Percentiles rank a stretch among this genome's conserved stretches.
These are phyloP conservation scores for Dasypolia templi DNA, from an alignment of 2,888 invertebrate genomes.

Conservation along the genomic window DNA sequence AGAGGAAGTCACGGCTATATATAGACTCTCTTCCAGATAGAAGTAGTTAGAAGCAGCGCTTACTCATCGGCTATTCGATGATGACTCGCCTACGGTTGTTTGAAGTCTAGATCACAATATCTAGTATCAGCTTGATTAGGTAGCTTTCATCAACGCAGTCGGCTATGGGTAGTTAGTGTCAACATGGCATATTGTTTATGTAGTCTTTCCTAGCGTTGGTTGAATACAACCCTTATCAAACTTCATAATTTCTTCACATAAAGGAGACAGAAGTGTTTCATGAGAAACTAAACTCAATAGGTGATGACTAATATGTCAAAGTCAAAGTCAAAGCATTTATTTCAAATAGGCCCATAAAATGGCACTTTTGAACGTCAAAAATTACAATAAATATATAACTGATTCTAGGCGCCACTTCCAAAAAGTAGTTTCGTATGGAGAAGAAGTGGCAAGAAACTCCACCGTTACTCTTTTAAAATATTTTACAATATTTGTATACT, in stretches of 20 bases:
- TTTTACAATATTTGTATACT: no score
- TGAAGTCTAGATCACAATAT: constrained; percentile 24
- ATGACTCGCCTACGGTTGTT: constrained; percentile 17
- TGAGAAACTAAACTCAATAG: background rate
- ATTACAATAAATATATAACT: no score
- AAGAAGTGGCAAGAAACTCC: no score
- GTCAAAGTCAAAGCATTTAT: no score
- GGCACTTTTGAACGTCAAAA: no score
- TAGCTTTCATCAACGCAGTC: constrained; percentile 3
- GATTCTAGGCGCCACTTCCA: no score
- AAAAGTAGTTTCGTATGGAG: no score
- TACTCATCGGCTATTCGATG: constrained; percentile 24
- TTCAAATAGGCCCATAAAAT: no score
- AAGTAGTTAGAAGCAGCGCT: constrained; percentile 20
- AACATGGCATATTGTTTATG: background rate
- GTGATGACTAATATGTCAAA: no score
- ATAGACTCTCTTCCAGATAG: constrained; percentile 39
- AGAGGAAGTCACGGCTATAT: constrained; percentile 52
- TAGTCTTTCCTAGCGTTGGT: background rate
- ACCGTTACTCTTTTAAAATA: no score
- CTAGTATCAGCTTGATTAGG: constrained; percentile 30
- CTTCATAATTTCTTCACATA: background rate
- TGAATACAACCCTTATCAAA: background rate
- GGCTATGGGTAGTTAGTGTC: background rate
- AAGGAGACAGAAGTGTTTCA: background rate